phyloP scores from a whole-genome alignment of 1,140 invertebrate genomes.

The Drosophila pectinifera region DNA sequence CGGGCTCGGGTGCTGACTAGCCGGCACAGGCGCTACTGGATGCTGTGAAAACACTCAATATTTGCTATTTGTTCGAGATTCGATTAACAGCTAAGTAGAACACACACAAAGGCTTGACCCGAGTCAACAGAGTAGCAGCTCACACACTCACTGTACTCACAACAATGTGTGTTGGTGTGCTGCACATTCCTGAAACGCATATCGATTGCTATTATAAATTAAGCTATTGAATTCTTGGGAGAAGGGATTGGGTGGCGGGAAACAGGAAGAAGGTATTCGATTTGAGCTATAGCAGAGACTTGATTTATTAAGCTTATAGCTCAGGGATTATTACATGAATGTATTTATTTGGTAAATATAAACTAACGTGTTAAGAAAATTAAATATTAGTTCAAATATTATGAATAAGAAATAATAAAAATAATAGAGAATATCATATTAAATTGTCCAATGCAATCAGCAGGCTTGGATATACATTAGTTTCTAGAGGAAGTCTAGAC shows the following conservation, averaged over 20 bases:
- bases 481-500: no score
- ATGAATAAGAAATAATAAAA: no score
- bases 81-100: constrained; percentile 53
- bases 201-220: neutral
- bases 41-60: constrained; percentile 40
- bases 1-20: neutral
- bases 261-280: no score
- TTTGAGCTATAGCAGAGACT: no score
- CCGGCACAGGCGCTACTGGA: constrained; percentile 5
- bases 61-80: constrained; percentile 37
- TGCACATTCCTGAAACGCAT: constrained; percentile 12
- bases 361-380: no score
- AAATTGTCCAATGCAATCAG: no score
- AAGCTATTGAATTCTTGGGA: neutral
- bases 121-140: constrained; percentile 27
- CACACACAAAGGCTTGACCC: constrained; percentile 53
- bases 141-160: neutral
- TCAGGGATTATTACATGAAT: no score
- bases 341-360: no score
- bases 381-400: no score
- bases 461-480: no score
- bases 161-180: neutral
- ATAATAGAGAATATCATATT: no score
- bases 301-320: no score
- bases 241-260: neutral